Conservation (phyloP, 2,113 vertebrate species). For the Cebidichthys violaceus region DNA sequence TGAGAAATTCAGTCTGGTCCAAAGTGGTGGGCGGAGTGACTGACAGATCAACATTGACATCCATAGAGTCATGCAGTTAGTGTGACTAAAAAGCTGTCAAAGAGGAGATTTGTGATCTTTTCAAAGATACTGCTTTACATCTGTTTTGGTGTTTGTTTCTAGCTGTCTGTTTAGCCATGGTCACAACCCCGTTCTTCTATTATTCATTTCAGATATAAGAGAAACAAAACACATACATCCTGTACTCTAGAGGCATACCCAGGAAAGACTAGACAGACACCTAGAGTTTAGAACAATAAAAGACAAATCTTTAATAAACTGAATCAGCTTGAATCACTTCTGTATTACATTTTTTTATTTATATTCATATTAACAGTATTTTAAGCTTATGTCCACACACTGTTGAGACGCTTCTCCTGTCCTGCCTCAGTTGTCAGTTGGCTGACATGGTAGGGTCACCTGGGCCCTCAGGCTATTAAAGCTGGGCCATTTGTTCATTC, state of each 20-base stretch:
- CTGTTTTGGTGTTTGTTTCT: not conserved
- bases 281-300: not conserved
- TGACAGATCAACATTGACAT: not conserved
- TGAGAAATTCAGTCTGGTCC: not conserved
- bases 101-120: not conserved
- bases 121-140: not conserved
- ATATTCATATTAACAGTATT: not conserved
- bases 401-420: not conserved
- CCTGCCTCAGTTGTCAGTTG: not conserved
- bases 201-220: slow-evolving; percentile 10
- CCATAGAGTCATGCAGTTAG: not conserved
- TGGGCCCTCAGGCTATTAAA: not conserved
- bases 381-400: not conserved
- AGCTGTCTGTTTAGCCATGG: not conserved
- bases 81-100: not conserved
- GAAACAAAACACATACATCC: not conserved
- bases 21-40: not conserved
- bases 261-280: not conserved
- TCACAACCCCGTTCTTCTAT: slow-evolving; percentile 12
- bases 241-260: not conserved
- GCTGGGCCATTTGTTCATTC: too few species aligned
- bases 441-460: not conserved
- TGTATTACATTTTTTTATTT: not conserved
- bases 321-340: not conserved
- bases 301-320: not conserved